Evolutionary conservation across 2,888 invertebrate species (phyloP).

Genomic region (Oligia strigilis): DNA sequence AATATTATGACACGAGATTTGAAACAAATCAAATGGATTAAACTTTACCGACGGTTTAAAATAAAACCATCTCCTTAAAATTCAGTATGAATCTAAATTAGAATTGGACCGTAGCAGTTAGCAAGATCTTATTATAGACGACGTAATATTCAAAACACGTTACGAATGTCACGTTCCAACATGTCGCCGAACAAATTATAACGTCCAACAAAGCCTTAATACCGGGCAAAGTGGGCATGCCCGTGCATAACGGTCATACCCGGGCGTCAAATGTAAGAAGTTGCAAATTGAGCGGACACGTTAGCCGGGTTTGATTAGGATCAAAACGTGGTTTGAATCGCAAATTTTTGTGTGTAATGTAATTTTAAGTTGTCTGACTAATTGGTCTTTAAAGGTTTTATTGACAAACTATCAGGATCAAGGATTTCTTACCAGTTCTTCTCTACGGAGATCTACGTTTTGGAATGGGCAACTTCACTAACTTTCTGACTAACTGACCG

Average conservation of each 20-base stretch:
- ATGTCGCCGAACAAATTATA: constrained; percentile 66
- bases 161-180: constrained; percentile 61
- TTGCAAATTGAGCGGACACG: constrained; percentile 70
- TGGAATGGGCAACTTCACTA: neutral
- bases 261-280: constrained; percentile 68
- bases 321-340: constrained; percentile 59
- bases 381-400: neutral
- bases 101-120: constrained; percentile 17
- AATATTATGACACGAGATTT: constrained; percentile 13
- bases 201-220: constrained; percentile 40
- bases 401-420: neutral
- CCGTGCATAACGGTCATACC: constrained; percentile 23
- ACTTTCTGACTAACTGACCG: neutral
- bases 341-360: constrained; percentile 36
- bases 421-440: neutral
- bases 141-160: constrained; percentile 51
- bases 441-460: neutral
- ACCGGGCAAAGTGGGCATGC: constrained; percentile 24
- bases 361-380: constrained; percentile 12
- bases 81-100: constrained; percentile 48
- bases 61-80: constrained; percentile 35
- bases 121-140: constrained; percentile 28
- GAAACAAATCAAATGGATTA: constrained; percentile 39
- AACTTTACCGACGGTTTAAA: constrained; percentile 4
- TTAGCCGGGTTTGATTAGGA: constrained; percentile 64